A percentile compares a stretch with the other conserved stretches of the same genome.
Conservation (phyloP, 2,888 invertebrate genomes). For the Plagiodera versicolora region DNA sequence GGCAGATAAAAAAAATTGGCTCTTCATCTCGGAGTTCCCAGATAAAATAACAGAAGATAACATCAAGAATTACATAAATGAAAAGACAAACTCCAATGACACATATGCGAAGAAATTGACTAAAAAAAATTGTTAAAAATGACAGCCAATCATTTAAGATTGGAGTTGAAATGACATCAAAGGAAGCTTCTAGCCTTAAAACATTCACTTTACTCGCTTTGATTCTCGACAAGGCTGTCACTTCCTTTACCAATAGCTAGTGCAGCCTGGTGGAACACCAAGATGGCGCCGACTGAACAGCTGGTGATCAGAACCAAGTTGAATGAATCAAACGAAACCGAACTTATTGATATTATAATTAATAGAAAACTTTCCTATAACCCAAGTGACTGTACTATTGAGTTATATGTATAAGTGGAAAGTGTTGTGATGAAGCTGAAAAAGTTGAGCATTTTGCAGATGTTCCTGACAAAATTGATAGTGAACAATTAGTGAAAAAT, state of each 20-base stretch:
- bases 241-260: background rate
- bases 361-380: too few species aligned
- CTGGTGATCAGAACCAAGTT: too few species aligned
- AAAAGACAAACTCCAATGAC: background rate
- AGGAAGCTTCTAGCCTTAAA: background rate
- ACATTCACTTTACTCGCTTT: background rate
- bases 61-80: background rate
- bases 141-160: background rate
- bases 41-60: background rate
- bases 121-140: background rate
- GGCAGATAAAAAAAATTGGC: background rate
- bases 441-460: too few species aligned
- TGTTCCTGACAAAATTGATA: too few species aligned
- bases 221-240: background rate
- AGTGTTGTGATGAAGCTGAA: too few species aligned
- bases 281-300: too few species aligned
- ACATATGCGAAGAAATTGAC: background rate
- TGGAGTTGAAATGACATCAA: background rate
- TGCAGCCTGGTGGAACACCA: background rate
- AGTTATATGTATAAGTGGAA: too few species aligned
- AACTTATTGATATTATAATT: too few species aligned
- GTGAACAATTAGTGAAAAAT: too few species aligned
- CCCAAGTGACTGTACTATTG: too few species aligned
- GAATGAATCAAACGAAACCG: too few species aligned
- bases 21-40: background rate